Percentiles rank a stretch among this genome's conserved stretches.
phyloP scores from a whole-genome alignment of 2,888 invertebrate genomes.

The Carterocephalus palaemon region DNA sequence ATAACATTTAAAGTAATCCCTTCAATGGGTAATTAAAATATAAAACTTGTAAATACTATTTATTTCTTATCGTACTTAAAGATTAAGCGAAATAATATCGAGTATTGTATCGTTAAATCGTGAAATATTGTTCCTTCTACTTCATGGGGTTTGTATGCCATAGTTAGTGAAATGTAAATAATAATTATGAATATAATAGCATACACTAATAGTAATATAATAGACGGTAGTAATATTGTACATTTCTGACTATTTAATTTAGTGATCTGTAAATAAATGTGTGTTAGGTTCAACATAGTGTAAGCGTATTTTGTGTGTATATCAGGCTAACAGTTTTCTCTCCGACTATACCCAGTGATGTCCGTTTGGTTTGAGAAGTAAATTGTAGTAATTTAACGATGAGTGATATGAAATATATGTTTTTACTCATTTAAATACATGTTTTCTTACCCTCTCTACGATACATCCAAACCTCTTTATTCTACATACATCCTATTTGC shows the following conservation, averaged over 20 bases:
- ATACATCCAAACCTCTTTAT: background rate
- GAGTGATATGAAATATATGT: constrained; percentile 78
- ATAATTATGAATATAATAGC: constrained; percentile 43
- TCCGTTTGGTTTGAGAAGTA: constrained; percentile 35
- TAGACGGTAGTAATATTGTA: constrained; percentile 32
- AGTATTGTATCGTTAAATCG: constrained; percentile 28
- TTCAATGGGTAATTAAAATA: constrained; percentile 4
- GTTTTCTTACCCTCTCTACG: constrained; percentile 39
- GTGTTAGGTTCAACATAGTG: constrained; percentile 41
- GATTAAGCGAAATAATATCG: constrained; percentile 1
- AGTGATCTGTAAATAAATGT: constrained; percentile 49
- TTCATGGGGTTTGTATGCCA: constrained; percentile 30
- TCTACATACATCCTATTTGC: no score
- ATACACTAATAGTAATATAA: constrained; percentile 30
- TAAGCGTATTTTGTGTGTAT: constrained; percentile 58
- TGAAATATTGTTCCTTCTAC: constrained; percentile 45
- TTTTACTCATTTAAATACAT: constrained; percentile 70
- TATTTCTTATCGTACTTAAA: constrained; percentile 56
- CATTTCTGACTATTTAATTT: constrained; percentile 51
- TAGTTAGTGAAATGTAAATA: constrained; percentile 26
- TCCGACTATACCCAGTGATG: constrained; percentile 48
- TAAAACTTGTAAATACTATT: constrained; percentile 46
- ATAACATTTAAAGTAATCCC: background rate
- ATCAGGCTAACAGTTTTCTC: constrained; percentile 46
- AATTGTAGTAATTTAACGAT: constrained; percentile 60